These are phyloP conservation scores for Atrina japonica DNA, from an alignment of 2,888 invertebrate genomes.

Conservation along the genomic window DNA sequence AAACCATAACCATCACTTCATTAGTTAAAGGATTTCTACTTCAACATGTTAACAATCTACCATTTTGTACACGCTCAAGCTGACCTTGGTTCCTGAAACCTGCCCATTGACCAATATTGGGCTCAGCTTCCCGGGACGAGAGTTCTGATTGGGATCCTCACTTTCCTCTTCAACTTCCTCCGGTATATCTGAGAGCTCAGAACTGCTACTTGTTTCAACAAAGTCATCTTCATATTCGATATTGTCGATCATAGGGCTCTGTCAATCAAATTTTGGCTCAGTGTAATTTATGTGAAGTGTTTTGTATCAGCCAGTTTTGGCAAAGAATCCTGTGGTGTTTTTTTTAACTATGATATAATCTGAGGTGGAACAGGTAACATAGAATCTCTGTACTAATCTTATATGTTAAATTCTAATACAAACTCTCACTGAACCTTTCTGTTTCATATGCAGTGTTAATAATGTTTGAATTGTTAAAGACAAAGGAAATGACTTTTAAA, in stretches of 20 bases:
- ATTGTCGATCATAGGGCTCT: slow-evolving; percentile 33
- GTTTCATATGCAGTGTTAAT: no score
- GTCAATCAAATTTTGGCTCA: slow-evolving; percentile 28
- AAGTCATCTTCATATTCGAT: slow-evolving; percentile 48
- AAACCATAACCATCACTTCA: no score
- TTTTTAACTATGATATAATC: background rate
- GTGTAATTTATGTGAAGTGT: no score
- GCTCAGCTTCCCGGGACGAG: slow-evolving; percentile 42
- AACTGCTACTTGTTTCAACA: slow-evolving; percentile 69
- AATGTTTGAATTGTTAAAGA: no score
- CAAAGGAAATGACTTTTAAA: no score
- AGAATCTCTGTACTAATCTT: no score
- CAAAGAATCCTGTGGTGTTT: slow-evolving; percentile 11
- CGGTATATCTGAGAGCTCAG: slow-evolving; percentile 82
- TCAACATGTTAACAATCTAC: no score
- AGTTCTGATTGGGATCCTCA: slow-evolving; percentile 49
- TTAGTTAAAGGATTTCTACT: no score
- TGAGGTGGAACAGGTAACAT: background rate
- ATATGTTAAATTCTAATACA: no score
- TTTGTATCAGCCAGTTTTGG: background rate
- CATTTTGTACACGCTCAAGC: background rate
- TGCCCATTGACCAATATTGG: slow-evolving; percentile 47
- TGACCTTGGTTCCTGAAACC: slow-evolving; percentile 39
- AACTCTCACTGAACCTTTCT: no score
- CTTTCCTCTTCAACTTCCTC: slow-evolving; percentile 81